Percentiles rank a stretch among this genome's conserved stretches.
phyloP scores from a whole-genome alignment of 2,113 vertebrate species.

The Scomber scombrus region DNA sequence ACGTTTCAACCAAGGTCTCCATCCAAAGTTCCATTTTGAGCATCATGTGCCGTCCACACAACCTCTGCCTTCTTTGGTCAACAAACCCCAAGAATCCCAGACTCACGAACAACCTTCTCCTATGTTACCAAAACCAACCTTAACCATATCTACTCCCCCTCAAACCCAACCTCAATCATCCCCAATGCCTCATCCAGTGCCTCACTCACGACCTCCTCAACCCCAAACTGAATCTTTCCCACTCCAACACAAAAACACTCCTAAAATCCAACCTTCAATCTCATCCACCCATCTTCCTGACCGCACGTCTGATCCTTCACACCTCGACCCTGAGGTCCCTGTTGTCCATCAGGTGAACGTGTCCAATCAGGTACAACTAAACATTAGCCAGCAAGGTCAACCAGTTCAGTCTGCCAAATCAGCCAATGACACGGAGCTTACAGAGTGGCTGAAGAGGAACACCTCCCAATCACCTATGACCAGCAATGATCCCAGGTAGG shows the following conservation, averaged over 20 bases:
- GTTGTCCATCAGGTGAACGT: conserved; percentile 36
- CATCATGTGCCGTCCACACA: conserved; percentile 11
- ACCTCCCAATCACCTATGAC: conserved; percentile 85
- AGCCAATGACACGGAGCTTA: conserved; percentile 62
- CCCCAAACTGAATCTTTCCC: conserved; percentile 23
- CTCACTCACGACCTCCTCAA: conserved; percentile 26
- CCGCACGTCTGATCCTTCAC: conserved; percentile 6
- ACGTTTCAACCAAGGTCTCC: conserved; percentile 10
- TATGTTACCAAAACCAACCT: background rate
- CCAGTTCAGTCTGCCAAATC: conserved; percentile 42
- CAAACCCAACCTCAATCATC: conserved; percentile 16
- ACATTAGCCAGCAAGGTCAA: conserved; percentile 50
- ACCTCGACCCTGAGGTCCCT: conserved; percentile 9
- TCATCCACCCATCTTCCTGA: conserved; percentile 6
- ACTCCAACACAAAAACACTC: conserved; percentile 4
- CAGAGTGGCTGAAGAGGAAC: conserved; percentile 77
- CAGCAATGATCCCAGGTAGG: conserved; percentile 79
- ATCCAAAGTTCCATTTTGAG: conserved; percentile 51
- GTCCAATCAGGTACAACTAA: conserved; percentile 40
- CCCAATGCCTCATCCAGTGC: conserved; percentile 6
- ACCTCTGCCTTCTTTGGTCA: conserved; percentile 1
- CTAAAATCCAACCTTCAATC: conserved; percentile 14
- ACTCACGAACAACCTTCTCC: background rate
- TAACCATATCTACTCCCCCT: conserved; percentile 4
- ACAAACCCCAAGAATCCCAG: conserved; percentile 10